These are phyloP conservation scores for Thunnus maccoyii DNA, from an alignment of 2,113 vertebrate species.

Conservation along the genomic window DNA sequence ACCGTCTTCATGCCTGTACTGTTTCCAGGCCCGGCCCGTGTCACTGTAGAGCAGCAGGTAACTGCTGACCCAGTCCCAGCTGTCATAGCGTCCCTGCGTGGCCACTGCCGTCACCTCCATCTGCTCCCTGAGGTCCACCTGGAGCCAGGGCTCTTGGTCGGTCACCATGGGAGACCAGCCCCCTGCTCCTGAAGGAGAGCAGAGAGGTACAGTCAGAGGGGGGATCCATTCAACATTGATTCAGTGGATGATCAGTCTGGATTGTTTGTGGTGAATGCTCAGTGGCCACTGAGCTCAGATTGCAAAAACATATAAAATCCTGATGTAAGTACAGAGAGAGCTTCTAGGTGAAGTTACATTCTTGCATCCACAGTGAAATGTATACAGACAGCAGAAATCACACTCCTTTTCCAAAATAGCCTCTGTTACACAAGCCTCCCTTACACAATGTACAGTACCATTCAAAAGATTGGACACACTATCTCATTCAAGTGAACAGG, in stretches of 20 bases:
- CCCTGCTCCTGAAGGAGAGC: slow-evolving; percentile 87
- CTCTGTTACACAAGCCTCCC: no score
- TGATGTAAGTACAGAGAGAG: neutral
- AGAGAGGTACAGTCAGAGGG: neutral
- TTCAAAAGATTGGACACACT: no score
- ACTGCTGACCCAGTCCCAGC: slow-evolving; percentile 95
- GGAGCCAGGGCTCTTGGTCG: slow-evolving; percentile 93
- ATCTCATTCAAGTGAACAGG: no score
- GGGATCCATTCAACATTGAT: slow-evolving; percentile 11
- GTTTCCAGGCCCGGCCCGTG: slow-evolving; percentile 93
- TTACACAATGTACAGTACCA: no score
- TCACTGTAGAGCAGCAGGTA: slow-evolving; percentile 95
- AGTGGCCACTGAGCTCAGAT: neutral
- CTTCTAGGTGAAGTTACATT: slow-evolving; percentile 22
- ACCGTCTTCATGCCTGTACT: slow-evolving; percentile 90
- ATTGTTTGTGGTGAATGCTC: slow-evolving; percentile 19
- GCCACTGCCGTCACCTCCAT: slow-evolving; percentile 93
- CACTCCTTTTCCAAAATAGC: no score
- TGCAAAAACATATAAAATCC: neutral
- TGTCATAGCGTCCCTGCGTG: slow-evolving; percentile 93
- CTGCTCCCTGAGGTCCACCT: slow-evolving; percentile 93
- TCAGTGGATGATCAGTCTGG: neutral
- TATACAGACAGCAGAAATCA: no score
- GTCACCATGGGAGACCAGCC: slow-evolving; percentile 94
- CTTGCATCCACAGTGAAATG: neutral